Conservation (phyloP, 2,888 invertebrate species). For the Nomada fucata region DNA sequence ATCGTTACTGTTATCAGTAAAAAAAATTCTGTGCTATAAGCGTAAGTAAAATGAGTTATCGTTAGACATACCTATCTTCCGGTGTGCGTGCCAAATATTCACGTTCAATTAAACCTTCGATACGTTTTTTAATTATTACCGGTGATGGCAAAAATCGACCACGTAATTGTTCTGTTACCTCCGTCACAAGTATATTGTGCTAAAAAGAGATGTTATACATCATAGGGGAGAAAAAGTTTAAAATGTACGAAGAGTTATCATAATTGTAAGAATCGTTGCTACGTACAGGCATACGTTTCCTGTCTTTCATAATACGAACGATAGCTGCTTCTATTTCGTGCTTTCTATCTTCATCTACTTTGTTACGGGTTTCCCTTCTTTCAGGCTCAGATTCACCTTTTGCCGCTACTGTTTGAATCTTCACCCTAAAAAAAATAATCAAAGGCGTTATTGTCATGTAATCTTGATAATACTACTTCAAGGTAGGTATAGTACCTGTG, state of each 20-base stretch:
- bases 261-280: constrained; percentile 15
- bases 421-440: constrained; percentile 87
- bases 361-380: constrained; percentile 97
- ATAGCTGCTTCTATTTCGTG: constrained; percentile 99
- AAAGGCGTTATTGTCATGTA: not conserved
- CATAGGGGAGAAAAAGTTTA: not conserved
- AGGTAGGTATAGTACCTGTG: constrained; percentile 87
- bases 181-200: constrained; percentile 97
- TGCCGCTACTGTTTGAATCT: constrained; percentile 97
- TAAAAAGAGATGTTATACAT: constrained; percentile 77
- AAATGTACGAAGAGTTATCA: not conserved
- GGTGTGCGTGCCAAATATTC: constrained; percentile 99
- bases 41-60: constrained; percentile 6
- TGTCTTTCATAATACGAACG: constrained; percentile 99
- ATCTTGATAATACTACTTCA: no score
- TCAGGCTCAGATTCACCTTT: constrained; percentile 99
- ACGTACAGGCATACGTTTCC: constrained; percentile 95
- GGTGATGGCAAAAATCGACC: constrained; percentile 99
- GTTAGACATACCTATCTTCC: constrained; percentile 90
- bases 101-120: constrained; percentile 99
- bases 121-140: constrained; percentile 99
- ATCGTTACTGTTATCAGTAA: not conserved
- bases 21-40: not conserved
- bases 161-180: constrained; percentile 98
- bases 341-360: constrained; percentile 99